Evolutionary conservation across 2,797 vertebrate species (phyloP).

Genomic region (Limnodromus scolopaceus): DNA sequence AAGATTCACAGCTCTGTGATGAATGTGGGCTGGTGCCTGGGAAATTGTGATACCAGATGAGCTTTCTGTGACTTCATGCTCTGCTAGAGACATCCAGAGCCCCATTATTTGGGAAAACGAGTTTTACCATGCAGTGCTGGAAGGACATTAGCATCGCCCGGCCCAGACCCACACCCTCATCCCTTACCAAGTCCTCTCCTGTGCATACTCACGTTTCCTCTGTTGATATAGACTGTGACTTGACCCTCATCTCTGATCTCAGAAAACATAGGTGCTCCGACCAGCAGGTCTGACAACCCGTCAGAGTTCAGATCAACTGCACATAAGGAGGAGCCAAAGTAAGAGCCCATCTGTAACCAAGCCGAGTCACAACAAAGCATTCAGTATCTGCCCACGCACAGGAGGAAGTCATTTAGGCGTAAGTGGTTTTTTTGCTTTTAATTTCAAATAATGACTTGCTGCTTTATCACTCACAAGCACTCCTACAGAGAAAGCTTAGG

Average conservation of each 20-base stretch:
- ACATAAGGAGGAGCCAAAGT: slow-evolving; percentile 99
- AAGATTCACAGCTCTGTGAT: not conserved
- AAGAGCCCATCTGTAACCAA: slow-evolving; percentile 99
- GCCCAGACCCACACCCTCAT: not conserved
- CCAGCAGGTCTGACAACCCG: slow-evolving; percentile 96
- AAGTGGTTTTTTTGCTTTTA: not conserved
- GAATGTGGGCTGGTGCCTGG: not conserved
- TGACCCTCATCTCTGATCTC: slow-evolving; percentile 96
- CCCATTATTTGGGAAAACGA: not conserved
- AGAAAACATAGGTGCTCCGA: slow-evolving; percentile 97
- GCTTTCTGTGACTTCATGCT: not conserved
- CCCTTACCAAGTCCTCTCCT: not conserved
- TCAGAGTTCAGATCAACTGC: slow-evolving; percentile 98
- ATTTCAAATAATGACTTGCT: slow-evolving; percentile 3
- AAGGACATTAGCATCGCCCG: not conserved
- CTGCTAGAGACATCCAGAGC: not conserved
- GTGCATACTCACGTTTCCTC: slow-evolving; percentile 92
- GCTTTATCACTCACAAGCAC: not conserved
- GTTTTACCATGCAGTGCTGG: not conserved
- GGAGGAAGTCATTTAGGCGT: slow-evolving; percentile 19
- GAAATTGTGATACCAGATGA: not conserved
- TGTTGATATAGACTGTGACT: slow-evolving; percentile 95
- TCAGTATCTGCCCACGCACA: slow-evolving; percentile 80
- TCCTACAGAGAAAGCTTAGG: not conserved
- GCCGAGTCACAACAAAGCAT: slow-evolving; percentile 88